Percentiles rank a stretch among this genome's conserved stretches.
Evolutionary conservation across 1,140 invertebrate species (phyloP).

Genomic region (Lepidurus couesii): DNA sequence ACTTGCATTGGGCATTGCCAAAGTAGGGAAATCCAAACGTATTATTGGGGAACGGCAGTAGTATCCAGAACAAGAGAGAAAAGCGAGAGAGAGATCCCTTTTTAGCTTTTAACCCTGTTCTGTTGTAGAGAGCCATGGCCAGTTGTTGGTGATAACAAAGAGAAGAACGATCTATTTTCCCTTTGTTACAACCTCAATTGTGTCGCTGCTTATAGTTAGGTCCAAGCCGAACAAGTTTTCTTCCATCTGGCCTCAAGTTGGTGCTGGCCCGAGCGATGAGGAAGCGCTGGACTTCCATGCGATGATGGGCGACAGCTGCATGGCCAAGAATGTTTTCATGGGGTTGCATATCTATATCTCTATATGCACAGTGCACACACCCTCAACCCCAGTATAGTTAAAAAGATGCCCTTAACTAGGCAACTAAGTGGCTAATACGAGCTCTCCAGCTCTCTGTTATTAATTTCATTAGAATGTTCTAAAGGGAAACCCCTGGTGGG

Average conservation of each 20-base stretch:
- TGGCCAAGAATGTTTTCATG: not conserved
- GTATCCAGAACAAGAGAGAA: not conserved
- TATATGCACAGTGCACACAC: not conserved
- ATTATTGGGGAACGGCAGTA: not conserved
- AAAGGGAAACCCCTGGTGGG: not conserved
- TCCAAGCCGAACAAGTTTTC: conserved; percentile 13
- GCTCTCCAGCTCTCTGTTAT: not conserved
- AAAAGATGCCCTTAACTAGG: not conserved
- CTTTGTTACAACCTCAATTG: conserved; percentile 9
- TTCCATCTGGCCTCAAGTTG: conserved; percentile 21
- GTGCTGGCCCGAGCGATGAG: conserved; percentile 5
- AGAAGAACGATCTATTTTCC: conserved; percentile 5
- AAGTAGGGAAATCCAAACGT: not conserved
- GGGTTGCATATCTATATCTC: too few species aligned
- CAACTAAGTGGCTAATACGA: not conserved
- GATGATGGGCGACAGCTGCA: conserved; percentile 17
- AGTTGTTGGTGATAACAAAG: conserved; percentile 19
- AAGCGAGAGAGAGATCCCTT: not conserved
- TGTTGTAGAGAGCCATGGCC: not conserved
- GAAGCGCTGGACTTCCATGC: not conserved
- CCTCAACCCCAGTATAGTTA: not conserved
- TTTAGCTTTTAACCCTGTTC: conserved; percentile 8
- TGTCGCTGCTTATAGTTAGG: not conserved
- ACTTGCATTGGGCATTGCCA: not conserved
- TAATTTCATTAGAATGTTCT: not conserved